Percentiles rank a stretch among this genome's conserved stretches.
These are phyloP conservation scores for Pipistrellus pipistrellus DNA, from an alignment of 2,797 vertebrate species.

Conservation along the genomic window DNA sequence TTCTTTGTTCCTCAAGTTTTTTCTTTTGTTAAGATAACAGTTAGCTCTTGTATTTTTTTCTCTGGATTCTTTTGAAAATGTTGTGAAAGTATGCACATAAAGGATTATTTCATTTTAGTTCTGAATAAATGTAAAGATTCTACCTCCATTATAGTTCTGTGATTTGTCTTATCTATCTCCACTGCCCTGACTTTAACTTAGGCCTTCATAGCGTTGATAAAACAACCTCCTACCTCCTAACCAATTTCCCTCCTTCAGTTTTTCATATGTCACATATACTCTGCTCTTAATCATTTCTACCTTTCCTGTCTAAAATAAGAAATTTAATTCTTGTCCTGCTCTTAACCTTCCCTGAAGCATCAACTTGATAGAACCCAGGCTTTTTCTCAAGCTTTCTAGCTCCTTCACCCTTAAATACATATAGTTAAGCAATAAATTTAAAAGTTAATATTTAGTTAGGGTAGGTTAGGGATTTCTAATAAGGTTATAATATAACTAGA, in stretches of 20 bases:
- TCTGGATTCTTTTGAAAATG: conserved; percentile 66
- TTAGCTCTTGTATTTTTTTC: conserved; percentile 20
- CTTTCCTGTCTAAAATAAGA: conserved; percentile 46
- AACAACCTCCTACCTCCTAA: conserved; percentile 54
- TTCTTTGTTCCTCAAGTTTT: conserved; percentile 2
- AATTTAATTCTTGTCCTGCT: conserved; percentile 47
- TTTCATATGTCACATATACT: not conserved
- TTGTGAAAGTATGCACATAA: not conserved
- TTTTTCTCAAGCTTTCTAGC: not conserved
- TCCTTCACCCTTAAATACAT: conserved; percentile 2
- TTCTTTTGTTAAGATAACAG: conserved; percentile 36
- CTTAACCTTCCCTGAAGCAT: not conserved
- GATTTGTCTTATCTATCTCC: conserved; percentile 31
- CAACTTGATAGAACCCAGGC: not conserved
- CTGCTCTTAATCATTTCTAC: conserved; percentile 45
- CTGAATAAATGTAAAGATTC: conserved; percentile 29
- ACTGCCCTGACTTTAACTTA: conserved; percentile 38
- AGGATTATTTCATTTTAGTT: conserved; percentile 48
- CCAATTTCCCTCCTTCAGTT: conserved; percentile 6
- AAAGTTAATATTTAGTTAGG: not conserved
- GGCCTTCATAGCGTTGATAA: conserved; percentile 1
- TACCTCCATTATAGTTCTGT: not conserved
- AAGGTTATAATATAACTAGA: not conserved
- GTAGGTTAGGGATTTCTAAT: conserved; percentile 15
- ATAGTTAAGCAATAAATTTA: conserved; percentile 4